Conservation (phyloP, 2,797 vertebrate species). For the Hirundo rustica region DNA sequence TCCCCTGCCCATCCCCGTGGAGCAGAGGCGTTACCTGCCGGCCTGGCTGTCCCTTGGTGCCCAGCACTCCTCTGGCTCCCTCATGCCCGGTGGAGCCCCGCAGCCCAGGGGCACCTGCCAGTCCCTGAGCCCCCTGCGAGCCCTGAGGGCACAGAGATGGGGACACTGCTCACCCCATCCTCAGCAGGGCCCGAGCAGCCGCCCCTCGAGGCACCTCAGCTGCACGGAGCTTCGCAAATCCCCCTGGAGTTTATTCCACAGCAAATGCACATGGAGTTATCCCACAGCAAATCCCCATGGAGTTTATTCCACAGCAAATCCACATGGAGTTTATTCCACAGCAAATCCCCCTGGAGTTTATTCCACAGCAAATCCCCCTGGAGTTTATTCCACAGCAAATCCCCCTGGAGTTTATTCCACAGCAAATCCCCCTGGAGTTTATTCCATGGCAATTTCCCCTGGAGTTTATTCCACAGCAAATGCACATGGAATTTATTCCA, state of each 20-base stretch:
- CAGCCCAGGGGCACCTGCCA: conserved; percentile 69
- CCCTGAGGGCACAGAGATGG: conserved; percentile 68
- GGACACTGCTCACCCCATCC: not conserved
- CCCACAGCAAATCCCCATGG: fast-evolving
- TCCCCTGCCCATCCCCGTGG: fast-evolving
- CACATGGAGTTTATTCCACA: not conserved
- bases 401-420: fast-evolving
- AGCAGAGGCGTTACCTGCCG: conserved; percentile 26
- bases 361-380: not conserved
- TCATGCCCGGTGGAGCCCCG: conserved; percentile 75
- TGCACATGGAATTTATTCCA: not conserved
- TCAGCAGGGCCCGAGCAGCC: fast-evolving
- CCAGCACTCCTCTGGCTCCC: conserved; percentile 78
- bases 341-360: fast-evolving
- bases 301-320: not conserved
- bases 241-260: fast-evolving
- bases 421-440: not conserved
- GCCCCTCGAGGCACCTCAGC: fast-evolving
- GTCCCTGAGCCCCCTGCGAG: conserved; percentile 69
- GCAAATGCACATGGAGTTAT: not conserved
- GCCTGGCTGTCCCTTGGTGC: conserved; percentile 73
- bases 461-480: not conserved
- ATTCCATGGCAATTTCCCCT: not conserved
- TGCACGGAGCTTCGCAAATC: not conserved
- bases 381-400: not conserved